Base-by-base conservation (phyloP, 2,888 invertebrate genomes). In the Limnephilus auricula region DNA sequence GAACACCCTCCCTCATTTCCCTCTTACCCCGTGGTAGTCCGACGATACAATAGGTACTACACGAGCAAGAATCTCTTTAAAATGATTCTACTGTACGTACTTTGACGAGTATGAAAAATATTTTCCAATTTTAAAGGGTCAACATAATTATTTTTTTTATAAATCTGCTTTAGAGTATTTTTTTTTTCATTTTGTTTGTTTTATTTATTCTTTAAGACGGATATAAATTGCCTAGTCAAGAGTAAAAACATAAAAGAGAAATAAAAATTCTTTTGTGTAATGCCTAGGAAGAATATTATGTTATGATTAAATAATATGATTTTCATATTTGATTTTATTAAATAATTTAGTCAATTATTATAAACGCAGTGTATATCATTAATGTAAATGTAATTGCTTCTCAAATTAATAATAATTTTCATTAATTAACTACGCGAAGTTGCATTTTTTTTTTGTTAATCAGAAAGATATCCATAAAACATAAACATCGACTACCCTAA, bases 191-290 rank as follows among this genome's bases (percentile, higher is more conserved):
- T 80, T 80, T 80, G 80, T 30, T 80, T 80, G 3, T 32, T 82
- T 32, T 82, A 82, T 82, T 82, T 82, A 82, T 82, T 34, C 34
- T 82, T 34, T 82, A 82, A 37, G 15, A 82, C 0, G 9, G 0
- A 82, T 34, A 82, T 15, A 82, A 40, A 85, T 85, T 85, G 40
- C 34, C 85, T 85, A 85, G 85, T 85, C 85, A 85, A 85, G 85
- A 82, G 25, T 15, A 25, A 82, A 34, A 82, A 34, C 34, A 32
- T 82, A 34, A 65, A 65, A 65, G 50, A 65, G 65, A n/a, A 65
- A n/a, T 65, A 65, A n/a, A 65, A 65, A 65, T 25, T 65, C 65
- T n/a, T 65, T n/a, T 65, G 65, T 65, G 4, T 65, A 65, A 65
- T 25, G 25, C 65, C 65, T 65, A 65, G 65, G 65, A 65, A 65